phyloP scores from a whole-genome alignment of 2,888 invertebrate genomes.

The Spicauda simplicius region DNA sequence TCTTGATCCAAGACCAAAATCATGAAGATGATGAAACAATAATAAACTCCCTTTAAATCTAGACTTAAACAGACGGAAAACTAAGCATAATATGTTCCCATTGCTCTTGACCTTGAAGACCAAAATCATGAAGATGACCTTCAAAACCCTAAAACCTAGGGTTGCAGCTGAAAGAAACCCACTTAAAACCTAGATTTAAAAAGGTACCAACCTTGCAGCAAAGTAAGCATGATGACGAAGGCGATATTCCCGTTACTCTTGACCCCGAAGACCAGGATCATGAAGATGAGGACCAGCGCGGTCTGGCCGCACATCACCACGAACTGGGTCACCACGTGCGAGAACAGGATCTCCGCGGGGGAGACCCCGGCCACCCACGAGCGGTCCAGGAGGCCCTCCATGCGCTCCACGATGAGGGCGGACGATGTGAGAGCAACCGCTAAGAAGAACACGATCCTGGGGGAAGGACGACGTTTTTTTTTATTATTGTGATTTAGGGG shows the following conservation, averaged over 20 bases:
- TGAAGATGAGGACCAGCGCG: slow-evolving; percentile 94
- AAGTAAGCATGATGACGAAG: slow-evolving; percentile 93
- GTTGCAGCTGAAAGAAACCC: no score
- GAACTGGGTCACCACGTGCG: slow-evolving; percentile 97
- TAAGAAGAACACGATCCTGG: slow-evolving; percentile 97
- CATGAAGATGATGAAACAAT: no score
- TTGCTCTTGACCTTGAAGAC: no score
- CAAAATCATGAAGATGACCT: no score
- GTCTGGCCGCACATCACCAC: slow-evolving; percentile 98
- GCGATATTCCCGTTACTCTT: slow-evolving; percentile 95
- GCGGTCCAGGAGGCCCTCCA: slow-evolving; percentile 95
- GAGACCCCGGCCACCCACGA: slow-evolving; percentile 97
- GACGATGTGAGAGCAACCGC: slow-evolving; percentile 97
- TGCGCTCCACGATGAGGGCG: slow-evolving; percentile 94
- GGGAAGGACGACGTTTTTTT: no score
- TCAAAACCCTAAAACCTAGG: no score
- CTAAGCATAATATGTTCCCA: no score
- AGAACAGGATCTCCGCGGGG: slow-evolving; percentile 95
- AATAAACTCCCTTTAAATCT: no score
- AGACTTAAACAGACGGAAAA: no score
- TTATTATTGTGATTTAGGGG: no score
- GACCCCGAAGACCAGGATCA: slow-evolving; percentile 95
- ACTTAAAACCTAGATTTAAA: no score
- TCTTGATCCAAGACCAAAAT: no score
- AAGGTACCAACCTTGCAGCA: slow-evolving; percentile 88